Evolutionary conservation across 2,797 vertebrate species (phyloP).

Genomic region (Urocyon cinereoargenteus): DNA sequence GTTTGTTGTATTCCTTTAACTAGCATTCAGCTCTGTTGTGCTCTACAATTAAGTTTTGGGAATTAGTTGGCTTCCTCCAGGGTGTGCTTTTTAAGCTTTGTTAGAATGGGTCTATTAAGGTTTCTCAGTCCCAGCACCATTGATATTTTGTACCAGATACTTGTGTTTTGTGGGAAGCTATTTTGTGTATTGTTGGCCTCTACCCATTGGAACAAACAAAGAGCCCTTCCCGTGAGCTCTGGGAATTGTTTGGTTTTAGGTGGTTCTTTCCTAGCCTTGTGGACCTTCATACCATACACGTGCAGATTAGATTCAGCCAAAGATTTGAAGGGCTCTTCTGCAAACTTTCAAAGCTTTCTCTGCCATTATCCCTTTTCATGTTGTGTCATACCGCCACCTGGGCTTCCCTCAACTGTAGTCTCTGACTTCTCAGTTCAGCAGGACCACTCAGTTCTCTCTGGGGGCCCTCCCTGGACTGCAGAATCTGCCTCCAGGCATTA

Average conservation of each 20-base stretch:
- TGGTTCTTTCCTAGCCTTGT: neutral
- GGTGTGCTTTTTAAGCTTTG: neutral
- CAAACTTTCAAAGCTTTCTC: neutral
- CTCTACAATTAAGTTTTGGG: neutral
- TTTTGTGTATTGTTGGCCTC: neutral
- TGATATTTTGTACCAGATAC: neutral
- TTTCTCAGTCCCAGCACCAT: neutral
- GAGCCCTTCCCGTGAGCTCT: neutral
- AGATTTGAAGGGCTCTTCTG: neutral
- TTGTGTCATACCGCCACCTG: too few relatives aligned
- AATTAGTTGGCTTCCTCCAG: neutral
- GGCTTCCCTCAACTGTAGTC: neutral
- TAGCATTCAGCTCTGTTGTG: neutral
- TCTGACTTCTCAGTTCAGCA: neutral
- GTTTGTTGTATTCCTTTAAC: neutral
- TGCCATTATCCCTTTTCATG: neutral
- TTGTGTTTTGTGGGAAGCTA: neutral
- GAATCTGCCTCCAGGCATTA: neutral
- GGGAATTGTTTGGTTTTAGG: neutral
- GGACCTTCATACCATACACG: neutral
- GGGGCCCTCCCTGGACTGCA: too few relatives aligned
- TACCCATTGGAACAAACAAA: neutral
- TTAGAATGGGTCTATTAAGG: neutral
- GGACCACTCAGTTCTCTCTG: too few relatives aligned
- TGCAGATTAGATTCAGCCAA: neutral